Evolutionary conservation across 2,113 vertebrate species (phyloP).

Genomic region (Periophthalmus modestus): DNA sequence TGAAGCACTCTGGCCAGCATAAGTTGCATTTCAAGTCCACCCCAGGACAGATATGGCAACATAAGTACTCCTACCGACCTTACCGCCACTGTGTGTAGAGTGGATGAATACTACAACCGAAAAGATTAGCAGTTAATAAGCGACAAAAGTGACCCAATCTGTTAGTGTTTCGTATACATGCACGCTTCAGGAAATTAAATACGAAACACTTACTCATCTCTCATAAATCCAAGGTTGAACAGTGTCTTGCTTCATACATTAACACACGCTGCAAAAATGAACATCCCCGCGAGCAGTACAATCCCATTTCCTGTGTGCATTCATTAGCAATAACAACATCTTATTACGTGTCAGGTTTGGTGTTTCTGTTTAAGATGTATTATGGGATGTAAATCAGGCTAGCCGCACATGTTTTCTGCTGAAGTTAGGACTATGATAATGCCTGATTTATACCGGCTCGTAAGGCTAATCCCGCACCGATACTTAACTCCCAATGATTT

Average conservation of each 20-base stretch:
- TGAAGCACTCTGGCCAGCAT: too few relatives aligned
- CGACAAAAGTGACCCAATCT: background rate
- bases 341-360: background rate
- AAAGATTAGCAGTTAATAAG: background rate
- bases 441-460: slow-evolving; percentile 36
- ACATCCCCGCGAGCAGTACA: slow-evolving; percentile 3
- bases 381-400: slow-evolving; percentile 37
- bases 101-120: background rate
- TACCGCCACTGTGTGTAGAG: background rate
- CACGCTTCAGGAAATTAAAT: background rate
- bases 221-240: background rate
- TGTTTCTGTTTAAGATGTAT: slow-evolving; percentile 23
- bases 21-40: too few relatives aligned
- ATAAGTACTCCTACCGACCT: background rate
- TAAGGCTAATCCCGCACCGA: slow-evolving; percentile 19
- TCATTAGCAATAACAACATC: slow-evolving; percentile 40
- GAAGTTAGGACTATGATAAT: slow-evolving; percentile 36
- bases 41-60: background rate
- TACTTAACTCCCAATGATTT: slow-evolving; percentile 28
- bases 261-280: background rate
- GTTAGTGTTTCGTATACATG: background rate
- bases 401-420: slow-evolving; percentile 22
- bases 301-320: slow-evolving; percentile 49
- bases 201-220: background rate
- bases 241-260: background rate